These are phyloP conservation scores for Mesorhabditis belari DNA, from an alignment of 2,888 invertebrate species.

Conservation along the genomic window DNA sequence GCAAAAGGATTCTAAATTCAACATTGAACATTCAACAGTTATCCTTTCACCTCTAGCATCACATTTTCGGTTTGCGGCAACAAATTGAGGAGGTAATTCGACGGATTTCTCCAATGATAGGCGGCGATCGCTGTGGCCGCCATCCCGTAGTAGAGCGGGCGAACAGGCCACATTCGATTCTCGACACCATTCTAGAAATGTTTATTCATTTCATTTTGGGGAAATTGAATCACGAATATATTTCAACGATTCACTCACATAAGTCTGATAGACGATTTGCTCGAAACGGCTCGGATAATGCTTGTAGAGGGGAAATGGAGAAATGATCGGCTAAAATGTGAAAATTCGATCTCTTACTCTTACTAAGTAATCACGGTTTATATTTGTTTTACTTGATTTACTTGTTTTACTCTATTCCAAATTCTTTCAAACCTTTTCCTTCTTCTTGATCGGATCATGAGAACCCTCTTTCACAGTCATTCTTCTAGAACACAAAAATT, in stretches of 20 bases:
- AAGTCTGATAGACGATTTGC: neutral
- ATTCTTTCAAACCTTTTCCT: too few relatives aligned
- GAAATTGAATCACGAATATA: neutral
- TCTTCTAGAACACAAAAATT: too few relatives aligned
- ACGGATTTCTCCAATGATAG: slow-evolving; percentile 5
- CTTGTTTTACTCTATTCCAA: too few relatives aligned
- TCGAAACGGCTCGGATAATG: neutral
- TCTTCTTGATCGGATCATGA: too few relatives aligned
- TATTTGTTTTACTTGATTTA: too few relatives aligned
- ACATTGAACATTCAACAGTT: too few relatives aligned
- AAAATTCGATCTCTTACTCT: too few relatives aligned
- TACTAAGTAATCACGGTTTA: too few relatives aligned
- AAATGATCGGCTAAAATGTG: too few relatives aligned
- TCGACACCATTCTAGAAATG: slow-evolving; percentile 26
- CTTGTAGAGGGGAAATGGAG: neutral
- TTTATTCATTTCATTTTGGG: too few relatives aligned
- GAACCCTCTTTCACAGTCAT: too few relatives aligned
- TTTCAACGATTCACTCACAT: neutral
- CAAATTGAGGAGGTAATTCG: neutral
- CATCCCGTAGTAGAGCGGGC: slow-evolving; percentile 18
- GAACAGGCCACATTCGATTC: slow-evolving; percentile 28
- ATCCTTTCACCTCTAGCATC: neutral
- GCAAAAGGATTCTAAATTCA: too few relatives aligned
- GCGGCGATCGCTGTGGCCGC: slow-evolving; percentile 15
- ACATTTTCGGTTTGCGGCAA: neutral